Base-by-base conservation (phyloP, 2,797 vertebrate species). In the Phoeniculus purpureus region DNA sequence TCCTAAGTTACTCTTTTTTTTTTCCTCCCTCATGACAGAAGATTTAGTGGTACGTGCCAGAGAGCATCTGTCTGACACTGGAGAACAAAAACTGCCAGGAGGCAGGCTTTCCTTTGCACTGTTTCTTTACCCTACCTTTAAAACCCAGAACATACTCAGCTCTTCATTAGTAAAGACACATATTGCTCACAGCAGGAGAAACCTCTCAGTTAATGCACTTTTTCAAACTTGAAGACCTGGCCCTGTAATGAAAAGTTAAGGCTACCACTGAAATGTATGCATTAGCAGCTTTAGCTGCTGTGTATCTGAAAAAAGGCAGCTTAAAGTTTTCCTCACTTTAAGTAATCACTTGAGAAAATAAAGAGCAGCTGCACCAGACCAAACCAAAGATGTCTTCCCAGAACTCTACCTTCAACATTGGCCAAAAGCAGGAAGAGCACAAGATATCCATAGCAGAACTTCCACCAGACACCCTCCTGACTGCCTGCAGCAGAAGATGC, bases 401-500 rank as follows among this genome's bases (percentile, higher is more conserved):
- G n/a, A 40, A 40, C 34, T 81, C n/a, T 40, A 9, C 23, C 7
- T 70, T 58, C 61, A 73, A 45, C 47, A 59, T 17, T 6, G 22
- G 16, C 5, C 22, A 65, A 79, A 78, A 62, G 50, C 45, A 75
- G 54, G 8, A 88, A 47, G 3, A 76, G 17, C 17, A 73, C 15
- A 62, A 48, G 11, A 37, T 37, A 37, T 16, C 12, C 29, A 15
- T 18, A 22, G 61, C 2, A 1, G 7, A 45, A 52, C 26, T 16
- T 29, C 37, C 43, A 43, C 31, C 26, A 73, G 9, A 10, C 61
- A 61, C 16, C 18, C 19, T 40, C 13, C 12, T 0, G 0, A 65
- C 10, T 18, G 56, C 17, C 15, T 0, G 1, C 29, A 77, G 26
- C 11, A 83, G 56, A 40, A 20, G 31, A 56, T 47, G 15, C 31